A percentile compares a stretch with the other conserved stretches of the same genome.
Evolutionary conservation across 2,888 invertebrate genomes (phyloP).

Genomic region (Imbricaverruca yamaguchii): DNA sequence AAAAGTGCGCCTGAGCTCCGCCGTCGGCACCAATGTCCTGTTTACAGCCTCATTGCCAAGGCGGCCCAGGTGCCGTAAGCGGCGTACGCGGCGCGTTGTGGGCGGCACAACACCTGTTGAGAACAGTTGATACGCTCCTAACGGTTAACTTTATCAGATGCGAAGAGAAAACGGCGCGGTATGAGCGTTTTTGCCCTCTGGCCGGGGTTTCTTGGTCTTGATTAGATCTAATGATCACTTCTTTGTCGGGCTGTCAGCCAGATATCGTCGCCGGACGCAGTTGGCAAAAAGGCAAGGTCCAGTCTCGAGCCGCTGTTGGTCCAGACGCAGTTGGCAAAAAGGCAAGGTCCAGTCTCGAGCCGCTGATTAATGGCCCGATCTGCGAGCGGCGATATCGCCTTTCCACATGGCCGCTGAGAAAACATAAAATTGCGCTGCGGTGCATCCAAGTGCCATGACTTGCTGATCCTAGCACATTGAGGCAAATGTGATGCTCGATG

Average conservation of each 20-base stretch:
- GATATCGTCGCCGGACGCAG: background rate
- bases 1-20: no score
- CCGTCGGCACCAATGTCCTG: no score
- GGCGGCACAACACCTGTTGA: background rate
- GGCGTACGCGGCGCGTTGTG: no score
- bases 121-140: background rate
- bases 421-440: background rate
- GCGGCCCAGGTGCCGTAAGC: no score
- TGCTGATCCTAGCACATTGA: background rate
- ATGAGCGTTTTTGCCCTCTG: background rate
- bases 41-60: no score
- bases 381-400: background rate
- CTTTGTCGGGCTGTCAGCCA: background rate
- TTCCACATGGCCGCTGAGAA: background rate
- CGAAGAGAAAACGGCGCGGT: background rate
- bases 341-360: background rate
- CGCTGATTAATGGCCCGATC: background rate
- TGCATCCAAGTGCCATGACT: background rate
- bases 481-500: no score
- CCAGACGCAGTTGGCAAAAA: background rate
- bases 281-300: background rate
- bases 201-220: background rate
- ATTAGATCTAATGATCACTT: background rate
- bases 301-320: background rate
- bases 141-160: background rate